Evolutionary conservation across 2,797 vertebrate species (phyloP), one percentile per base, ranked within the genome.

Genomic region (Oryzias sinensis): DNA sequence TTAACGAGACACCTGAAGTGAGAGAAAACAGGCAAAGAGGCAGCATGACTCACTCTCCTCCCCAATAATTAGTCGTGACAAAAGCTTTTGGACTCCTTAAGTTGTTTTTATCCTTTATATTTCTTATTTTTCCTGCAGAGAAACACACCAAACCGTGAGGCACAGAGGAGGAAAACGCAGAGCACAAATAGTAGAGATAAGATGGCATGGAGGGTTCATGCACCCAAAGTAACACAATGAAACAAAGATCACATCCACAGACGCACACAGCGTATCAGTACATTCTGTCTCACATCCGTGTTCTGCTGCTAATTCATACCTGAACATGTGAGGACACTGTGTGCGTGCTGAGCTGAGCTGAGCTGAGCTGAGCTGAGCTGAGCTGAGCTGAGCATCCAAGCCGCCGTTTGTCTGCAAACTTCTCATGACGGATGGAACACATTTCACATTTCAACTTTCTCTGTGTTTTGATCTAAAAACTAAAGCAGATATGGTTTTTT

Each of bases 211-310:
- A 48, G 48, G 25, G 52, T 68, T 1, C 18, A 64, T 72, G 53
- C 68, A 74, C 58, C 56, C 74, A 54, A 74, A 81, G 62, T 69
- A 62, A 78, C 73, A 88, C 65, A 83, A 70, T 75, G 77, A 87
- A 59, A 45, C 77, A 80, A 79, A 72, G 72, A 78, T 25, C 70
- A 72, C 60, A 74, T 73, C 53, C 54, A 66, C 76, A 77, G 77
- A 79, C 43, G 64, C 37, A 74, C 76, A 65, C 58, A 27, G 62
- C 73, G 69, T 76, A 71, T 87, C 77, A 81, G 82, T 76, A 81
- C 68, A 74, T 79, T 84, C 47, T 78, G 74, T 84, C 76, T 82
- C 66, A 77, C 76, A 68, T 85, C 64, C 69, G 60, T 80, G 40
- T 49, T 72, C 74, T 43, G 67, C 71, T 69, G 77, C 84, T 84